Evolutionary conservation across 1,140 invertebrate species (phyloP).

Genomic region (Drosophila pachea): DNA sequence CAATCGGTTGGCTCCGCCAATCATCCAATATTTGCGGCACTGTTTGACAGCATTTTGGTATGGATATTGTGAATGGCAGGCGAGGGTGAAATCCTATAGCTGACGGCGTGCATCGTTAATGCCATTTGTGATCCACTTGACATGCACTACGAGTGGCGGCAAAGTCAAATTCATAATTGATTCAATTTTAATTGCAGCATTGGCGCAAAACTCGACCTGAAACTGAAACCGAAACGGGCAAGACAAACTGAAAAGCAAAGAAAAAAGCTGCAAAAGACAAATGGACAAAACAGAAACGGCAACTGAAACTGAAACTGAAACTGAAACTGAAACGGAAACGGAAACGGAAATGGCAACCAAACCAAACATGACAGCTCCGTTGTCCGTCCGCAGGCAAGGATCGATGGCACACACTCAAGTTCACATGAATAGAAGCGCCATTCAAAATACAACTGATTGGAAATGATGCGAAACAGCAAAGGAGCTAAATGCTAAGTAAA

Average conservation of each 20-base stretch:
- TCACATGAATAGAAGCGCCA: not conserved
- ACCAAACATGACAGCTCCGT: slow-evolving; percentile 44
- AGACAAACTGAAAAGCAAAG: not conserved
- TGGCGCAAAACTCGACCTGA: slow-evolving; percentile 38
- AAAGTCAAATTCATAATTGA: slow-evolving; percentile 73
- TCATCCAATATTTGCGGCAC: slow-evolving; percentile 3
- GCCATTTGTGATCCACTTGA: slow-evolving; percentile 44
- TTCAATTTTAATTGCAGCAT: slow-evolving; percentile 70
- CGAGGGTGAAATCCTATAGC: not conserved
- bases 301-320: slow-evolving; percentile 26
- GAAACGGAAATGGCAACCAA: slow-evolving; percentile 20
- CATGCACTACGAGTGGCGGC: slow-evolving; percentile 51
- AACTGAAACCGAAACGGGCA: not conserved
- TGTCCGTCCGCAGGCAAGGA: slow-evolving; percentile 43
- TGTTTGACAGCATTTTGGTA: not conserved
- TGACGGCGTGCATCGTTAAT: slow-evolving; percentile 1
- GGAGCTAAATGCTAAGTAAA: too few species aligned
- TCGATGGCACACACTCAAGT: slow-evolving; percentile 34
- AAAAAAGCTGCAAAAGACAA: too few species aligned
- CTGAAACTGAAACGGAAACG: slow-evolving; percentile 16
- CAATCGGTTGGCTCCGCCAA: not conserved
- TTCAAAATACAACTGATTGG: not conserved
- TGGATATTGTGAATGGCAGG: not conserved
- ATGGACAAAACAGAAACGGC: too few species aligned
- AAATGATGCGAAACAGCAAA: too few species aligned